Base-by-base conservation (phyloP, 1,140 invertebrate genomes). In the Halesus radiatus region DNA sequence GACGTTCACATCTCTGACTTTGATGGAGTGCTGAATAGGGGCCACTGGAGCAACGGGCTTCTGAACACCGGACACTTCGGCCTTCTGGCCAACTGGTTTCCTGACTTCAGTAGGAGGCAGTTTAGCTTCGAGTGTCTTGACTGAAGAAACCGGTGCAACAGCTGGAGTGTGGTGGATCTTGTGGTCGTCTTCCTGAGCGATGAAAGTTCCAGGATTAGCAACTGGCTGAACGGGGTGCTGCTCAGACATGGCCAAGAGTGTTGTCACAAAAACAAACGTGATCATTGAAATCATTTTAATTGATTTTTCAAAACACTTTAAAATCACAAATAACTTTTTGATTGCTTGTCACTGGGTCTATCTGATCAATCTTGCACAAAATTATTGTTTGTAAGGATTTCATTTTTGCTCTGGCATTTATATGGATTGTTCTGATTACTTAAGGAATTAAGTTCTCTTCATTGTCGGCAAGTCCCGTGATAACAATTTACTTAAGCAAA, bases 401-500 rank as follows among this genome's bases (percentile, higher is more conserved):
- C 3, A 68, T 26, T n/a, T 45, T 26, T 52, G 7, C 13, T 18
- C 20, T 52, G 15, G 66, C 58, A 76, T 83, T 83, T 83, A 83
- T 83, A 83, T 53, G 50, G 22, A 75, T 64, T 23, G 3, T 18
- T 54, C 13, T 83, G 81, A 58, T 83, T 78, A 58, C 76, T 76
- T 72, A 80, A 80, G 50, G 52, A 78, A 83, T 83, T 83, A 83
- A 20, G 58, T 18, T 32, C 26, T 50, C 50, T 26, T 64, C 64
- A 56, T 78, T 66, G 60, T 37, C 74, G 62, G 37, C 56, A 64
- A 78, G 76, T 74, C 81, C 32, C 76, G 79, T 83, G 81, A 83
- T 83, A n/a, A 53, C 26, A 73, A 76, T 83, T 80, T 80, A 53
- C 78, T 60, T 64, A 72, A 66, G 54, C 75, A 82, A 82, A 82